Conservation (phyloP, 1,140 invertebrate genomes). For the Belonocnema kinseyi region DNA sequence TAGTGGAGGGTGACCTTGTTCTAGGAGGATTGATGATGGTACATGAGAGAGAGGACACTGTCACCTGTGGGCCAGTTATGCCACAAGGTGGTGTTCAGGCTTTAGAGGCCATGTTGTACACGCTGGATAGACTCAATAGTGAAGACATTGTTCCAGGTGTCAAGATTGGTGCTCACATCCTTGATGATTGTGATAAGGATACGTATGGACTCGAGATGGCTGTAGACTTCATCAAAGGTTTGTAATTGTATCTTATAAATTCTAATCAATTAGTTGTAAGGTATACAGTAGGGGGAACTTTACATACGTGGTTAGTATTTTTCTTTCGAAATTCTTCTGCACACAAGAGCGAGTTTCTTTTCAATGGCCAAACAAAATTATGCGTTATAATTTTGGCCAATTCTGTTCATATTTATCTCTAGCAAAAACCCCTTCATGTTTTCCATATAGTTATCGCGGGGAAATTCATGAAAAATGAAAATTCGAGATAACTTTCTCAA, state of each 20-base stretch:
- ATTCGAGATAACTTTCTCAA: no score
- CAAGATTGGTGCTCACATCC: slow-evolving; percentile 89
- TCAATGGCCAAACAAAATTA: no score
- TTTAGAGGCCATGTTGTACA: slow-evolving; percentile 94
- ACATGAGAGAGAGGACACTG: slow-evolving; percentile 89
- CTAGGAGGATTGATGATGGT: slow-evolving; percentile 97
- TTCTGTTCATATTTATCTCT: no score
- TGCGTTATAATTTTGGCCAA: no score
- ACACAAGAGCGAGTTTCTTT: no score
- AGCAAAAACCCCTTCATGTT: no score
- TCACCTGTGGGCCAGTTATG: slow-evolving; percentile 94
- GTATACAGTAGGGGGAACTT: background rate
- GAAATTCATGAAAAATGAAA: no score
- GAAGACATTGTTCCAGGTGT: slow-evolving; percentile 83
- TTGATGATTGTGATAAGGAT: slow-evolving; percentile 97
- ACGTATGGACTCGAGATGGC: slow-evolving; percentile 97
- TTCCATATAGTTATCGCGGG: no score
- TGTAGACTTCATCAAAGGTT: slow-evolving; percentile 98
- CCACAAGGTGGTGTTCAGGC: slow-evolving; percentile 95
- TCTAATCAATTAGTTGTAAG: background rate
- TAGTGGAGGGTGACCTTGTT: slow-evolving; percentile 89
- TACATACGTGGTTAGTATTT: no score
- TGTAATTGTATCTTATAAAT: slow-evolving; percentile 58
- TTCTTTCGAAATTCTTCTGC: no score
- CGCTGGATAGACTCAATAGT: slow-evolving; percentile 89